A percentile compares a stretch with the other conserved stretches of the same genome.
Conservation (phyloP, 2,888 invertebrate species). For the Aspidiotus destructor region DNA sequence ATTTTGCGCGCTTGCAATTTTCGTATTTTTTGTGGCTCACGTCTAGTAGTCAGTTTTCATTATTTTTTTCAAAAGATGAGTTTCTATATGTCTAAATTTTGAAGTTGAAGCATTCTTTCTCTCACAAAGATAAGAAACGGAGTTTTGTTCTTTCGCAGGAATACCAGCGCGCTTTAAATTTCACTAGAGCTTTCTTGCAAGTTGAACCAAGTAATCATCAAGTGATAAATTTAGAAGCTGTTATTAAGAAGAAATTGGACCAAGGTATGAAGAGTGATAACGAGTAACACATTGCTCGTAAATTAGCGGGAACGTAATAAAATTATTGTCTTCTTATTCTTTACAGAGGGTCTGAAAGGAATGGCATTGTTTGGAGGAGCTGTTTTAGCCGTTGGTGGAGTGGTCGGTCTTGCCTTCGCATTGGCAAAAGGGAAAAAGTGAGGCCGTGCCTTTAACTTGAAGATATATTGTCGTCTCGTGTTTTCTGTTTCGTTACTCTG, state of each 20-base stretch:
- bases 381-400: constrained; percentile 70
- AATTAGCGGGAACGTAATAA: no score
- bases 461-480: no score
- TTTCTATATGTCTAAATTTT: no score
- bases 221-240: constrained; percentile 65
- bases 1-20: neutral
- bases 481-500: no score
- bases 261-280: constrained; percentile 48
- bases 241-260: constrained; percentile 82
- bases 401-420: constrained; percentile 75
- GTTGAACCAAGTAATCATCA: constrained; percentile 84
- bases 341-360: constrained; percentile 71
- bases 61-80: no score
- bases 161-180: constrained; percentile 73
- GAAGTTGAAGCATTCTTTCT: no score
- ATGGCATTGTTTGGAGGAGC: constrained; percentile 83
- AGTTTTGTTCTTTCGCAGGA: constrained; percentile 47
- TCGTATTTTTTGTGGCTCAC: no score
- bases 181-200: constrained; percentile 66
- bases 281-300: neutral
- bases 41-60: no score
- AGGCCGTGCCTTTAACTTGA: neutral
- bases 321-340: constrained; percentile 25
- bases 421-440: constrained; percentile 45
- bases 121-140: neutral